Base-by-base conservation (phyloP, 2,888 invertebrate species). In the Chloroclystis v-ata region DNA sequence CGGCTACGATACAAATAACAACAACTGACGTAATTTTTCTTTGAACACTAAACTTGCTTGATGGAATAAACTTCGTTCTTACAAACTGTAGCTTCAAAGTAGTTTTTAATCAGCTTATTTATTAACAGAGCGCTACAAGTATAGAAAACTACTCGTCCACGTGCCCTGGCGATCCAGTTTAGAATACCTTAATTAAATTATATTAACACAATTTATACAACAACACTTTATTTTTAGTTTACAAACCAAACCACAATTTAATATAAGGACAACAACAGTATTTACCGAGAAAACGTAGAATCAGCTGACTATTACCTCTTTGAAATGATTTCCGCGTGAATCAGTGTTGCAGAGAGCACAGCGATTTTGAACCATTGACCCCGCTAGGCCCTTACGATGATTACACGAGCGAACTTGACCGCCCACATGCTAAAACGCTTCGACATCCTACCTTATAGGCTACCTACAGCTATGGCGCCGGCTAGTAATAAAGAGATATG, bases 351-450 rank as follows among this genome's bases (percentile, higher is more conserved):
- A 69, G 63, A 61, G 56, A 57, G n/a, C n/a, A n/a, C n/a, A n/a
- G 60, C 61, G 60, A 68, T 67, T 65, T 64, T 75, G 78, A 75
- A 76, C 80, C 67, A 66, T 56, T 79, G 83, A 84, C 82, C 83
- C 75, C 73, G 55, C 60, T 63, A 41, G 43, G 50, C 50, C 65
- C 66, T 71, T 69, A 75, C 74, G 72, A 68, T 69, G 73, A 75
- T 77, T 73, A 80, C 72, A 71, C 72, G 62, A 69, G 72, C 71
- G 72, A 82, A 82, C 85, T 77, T 77, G 82, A 78, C 79, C 83
- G 83, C 83, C 85, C 79, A 84, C 84, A 67, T 63, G 56, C 61
- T 54, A 59, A 60, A 69, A 68, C 63, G 62, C 66, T 67, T 66
- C 62, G 67, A 67, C 67, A 60, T 61, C 59, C 60, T 60, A 60